Conservation (phyloP, 2,888 invertebrate genomes). For the Stomorhina lunata region DNA sequence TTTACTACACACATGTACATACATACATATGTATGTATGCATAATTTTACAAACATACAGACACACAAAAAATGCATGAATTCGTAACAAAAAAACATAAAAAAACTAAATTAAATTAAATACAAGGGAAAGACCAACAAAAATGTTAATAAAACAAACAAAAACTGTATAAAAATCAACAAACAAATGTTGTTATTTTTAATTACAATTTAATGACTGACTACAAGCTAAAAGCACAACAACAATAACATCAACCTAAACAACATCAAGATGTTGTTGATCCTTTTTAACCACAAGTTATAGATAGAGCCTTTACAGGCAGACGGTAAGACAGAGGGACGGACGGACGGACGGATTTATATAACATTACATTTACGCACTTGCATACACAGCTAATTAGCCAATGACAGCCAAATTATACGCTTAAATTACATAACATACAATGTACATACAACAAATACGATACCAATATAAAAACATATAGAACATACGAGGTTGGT, state of each 20-base stretch:
- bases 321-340: not conserved
- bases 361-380: slow-evolving; percentile 22
- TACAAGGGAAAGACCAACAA: slow-evolving; percentile 5
- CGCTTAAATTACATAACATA: slow-evolving; percentile 60
- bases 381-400: slow-evolving; percentile 65
- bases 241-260: slow-evolving; percentile 24
- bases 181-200: slow-evolving; percentile 60
- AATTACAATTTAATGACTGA: slow-evolving; percentile 64
- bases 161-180: slow-evolving; percentile 49
- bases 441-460: slow-evolving; percentile 38
- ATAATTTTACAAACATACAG: not conserved
- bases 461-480: not conserved
- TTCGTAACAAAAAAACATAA: not conserved
- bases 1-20: slow-evolving; percentile 13
- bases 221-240: slow-evolving; percentile 20
- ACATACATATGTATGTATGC: not conserved
- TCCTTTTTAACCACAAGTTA: slow-evolving; percentile 52
- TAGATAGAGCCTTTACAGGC: slow-evolving; percentile 13
- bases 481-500: slow-evolving; percentile 8
- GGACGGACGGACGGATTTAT: not conserved
- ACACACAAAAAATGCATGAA: slow-evolving; percentile 7
- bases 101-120: slow-evolving; percentile 31
- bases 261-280: slow-evolving; percentile 49
- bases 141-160: slow-evolving; percentile 56
- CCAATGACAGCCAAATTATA: slow-evolving; percentile 71